Evolutionary conservation across 2,797 vertebrate genomes (phyloP).

Genomic region (Forpus xanthops): DNA sequence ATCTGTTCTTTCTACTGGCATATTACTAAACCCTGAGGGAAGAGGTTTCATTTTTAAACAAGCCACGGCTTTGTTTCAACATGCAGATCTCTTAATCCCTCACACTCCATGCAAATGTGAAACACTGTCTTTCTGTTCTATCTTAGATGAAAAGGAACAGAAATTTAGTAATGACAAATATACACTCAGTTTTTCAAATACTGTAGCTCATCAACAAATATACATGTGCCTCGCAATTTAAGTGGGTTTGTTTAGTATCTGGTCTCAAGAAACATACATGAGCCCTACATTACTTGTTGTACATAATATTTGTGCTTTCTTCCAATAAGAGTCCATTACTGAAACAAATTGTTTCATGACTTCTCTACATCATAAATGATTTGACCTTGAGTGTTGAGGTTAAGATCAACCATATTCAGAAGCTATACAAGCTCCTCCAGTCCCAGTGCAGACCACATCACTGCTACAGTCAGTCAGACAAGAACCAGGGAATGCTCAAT

Average conservation of each 20-base stretch:
- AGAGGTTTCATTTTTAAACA: conserved; percentile 1
- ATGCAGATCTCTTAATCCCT: background rate
- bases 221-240: background rate
- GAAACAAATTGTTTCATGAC: background rate
- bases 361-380: background rate
- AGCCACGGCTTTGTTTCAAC: conserved; percentile 8
- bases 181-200: background rate
- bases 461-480: accelerated
- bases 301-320: background rate
- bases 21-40: background rate
- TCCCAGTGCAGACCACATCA: background rate
- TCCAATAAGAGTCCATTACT: background rate
- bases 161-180: background rate
- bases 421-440: background rate
- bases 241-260: background rate
- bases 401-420: background rate
- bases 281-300: background rate
- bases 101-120: background rate
- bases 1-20: background rate
- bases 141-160: background rate
- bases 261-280: background rate
- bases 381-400: background rate
- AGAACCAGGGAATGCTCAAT: background rate
- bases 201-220: background rate
- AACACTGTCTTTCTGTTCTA: background rate